phyloP scores from a whole-genome alignment of 2,797 vertebrate species.

The Melanotaenia nigrans region DNA sequence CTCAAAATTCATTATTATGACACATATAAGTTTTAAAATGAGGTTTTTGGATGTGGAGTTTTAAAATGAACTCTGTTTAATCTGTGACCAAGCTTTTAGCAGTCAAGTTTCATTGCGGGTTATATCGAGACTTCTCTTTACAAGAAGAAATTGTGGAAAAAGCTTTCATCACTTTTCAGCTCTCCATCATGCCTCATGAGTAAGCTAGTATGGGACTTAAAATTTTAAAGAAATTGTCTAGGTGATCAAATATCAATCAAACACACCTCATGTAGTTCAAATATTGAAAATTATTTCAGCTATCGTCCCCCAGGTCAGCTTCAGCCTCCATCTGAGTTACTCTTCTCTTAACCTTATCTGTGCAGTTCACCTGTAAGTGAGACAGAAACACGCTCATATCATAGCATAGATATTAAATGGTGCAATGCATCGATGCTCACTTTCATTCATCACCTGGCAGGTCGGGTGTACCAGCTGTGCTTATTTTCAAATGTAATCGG shows the following conservation, averaged over 20 bases:
- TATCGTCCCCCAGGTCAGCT: conserved; percentile 11
- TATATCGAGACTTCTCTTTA: background rate
- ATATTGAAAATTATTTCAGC: background rate
- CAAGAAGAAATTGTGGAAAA: background rate
- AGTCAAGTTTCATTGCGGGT: background rate
- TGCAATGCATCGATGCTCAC: conserved; percentile 67
- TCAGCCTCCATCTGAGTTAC: background rate
- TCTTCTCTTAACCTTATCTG: conserved; percentile 47
- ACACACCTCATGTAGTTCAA: conserved; percentile 33
- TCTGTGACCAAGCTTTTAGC: background rate
- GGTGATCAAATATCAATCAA: conserved; percentile 11
- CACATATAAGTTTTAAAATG: too few relatives aligned
- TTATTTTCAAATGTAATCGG: background rate
- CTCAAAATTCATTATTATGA: too few relatives aligned
- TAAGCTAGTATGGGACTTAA: background rate
- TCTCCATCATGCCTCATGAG: background rate
- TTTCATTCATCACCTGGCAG: background rate
- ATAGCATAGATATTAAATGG: conserved; percentile 80
- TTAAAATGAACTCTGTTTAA: background rate
- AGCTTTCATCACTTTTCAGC: background rate
- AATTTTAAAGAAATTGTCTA: background rate
- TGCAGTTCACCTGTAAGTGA: conserved; percentile 68
- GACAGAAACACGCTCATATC: conserved; percentile 20
- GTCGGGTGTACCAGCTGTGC: background rate
- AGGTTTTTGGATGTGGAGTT: background rate